Conservation (phyloP, 2,797 vertebrate species). For the Pyrocephalus nanus region DNA sequence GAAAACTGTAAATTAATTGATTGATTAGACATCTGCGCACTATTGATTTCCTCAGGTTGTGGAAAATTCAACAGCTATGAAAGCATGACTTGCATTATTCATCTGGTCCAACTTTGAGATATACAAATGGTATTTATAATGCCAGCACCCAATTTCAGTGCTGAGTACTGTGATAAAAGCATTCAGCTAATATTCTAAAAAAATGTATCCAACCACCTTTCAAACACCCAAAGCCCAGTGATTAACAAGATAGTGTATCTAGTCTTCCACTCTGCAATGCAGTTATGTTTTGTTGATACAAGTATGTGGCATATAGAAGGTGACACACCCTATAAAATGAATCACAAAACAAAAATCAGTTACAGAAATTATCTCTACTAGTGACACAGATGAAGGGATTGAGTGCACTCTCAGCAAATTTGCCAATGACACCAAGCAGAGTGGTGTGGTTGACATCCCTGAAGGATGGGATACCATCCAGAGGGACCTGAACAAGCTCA, state of each 20-base stretch:
- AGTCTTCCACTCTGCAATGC: background rate
- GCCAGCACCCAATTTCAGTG: background rate
- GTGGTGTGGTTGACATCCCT: background rate
- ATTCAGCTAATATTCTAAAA: background rate
- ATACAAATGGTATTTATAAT: background rate
- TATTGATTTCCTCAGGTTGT: background rate
- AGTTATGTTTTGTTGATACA: background rate
- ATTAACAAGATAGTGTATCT: background rate
- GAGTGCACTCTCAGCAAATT: background rate
- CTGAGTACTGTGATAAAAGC: background rate
- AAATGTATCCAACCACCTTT: background rate
- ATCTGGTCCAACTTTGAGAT: background rate
- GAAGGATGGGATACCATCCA: background rate
- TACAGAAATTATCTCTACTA: background rate
- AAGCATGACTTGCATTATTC: background rate
- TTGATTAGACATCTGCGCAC: background rate
- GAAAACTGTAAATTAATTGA: background rate
- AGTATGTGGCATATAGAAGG: background rate
- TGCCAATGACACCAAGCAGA: background rate
- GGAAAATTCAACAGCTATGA: background rate
- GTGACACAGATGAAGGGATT: background rate
- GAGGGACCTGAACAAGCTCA: background rate
- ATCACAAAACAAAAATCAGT: background rate
- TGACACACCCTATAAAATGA: background rate
- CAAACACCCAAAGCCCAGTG: background rate